Evolutionary conservation across 1,140 invertebrate genomes (phyloP), one percentile per base, ranked within the genome.

Genomic region (Pogonus chalceus): DNA sequence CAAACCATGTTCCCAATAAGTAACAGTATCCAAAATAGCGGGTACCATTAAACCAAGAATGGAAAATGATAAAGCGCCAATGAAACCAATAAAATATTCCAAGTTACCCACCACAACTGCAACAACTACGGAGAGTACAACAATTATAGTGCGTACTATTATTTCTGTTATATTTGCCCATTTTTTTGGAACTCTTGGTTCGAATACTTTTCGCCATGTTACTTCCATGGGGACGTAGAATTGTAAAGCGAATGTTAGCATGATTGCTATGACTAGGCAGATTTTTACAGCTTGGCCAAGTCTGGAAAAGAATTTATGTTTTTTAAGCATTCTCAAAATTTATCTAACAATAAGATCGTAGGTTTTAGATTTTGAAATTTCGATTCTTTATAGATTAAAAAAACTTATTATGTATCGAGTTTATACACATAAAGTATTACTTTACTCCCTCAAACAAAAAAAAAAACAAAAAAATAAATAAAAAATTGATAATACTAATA

Each of bases 161-260:
- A 84, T 82, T 67, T 94, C 87, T 1, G 78, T 74, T 0, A 82
- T 58, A 35, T 79, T 77, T 49, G 81, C n/a, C 52, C 74, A 79
- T 23, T 75, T 76, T 21, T 78, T 64, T 1, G 68, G 69, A 22
- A 74, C 63, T 26, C 69, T 69, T 23, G 72, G 67, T 49, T 67
- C 60, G 35, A 54, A 51, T 14, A 80, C 64, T 51, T 75, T 70
- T 35, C 74, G 70, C 72, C 79, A 84, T 0, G 85, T 77, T 46
- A 87, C 85, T 54, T 87, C 83, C 61, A 84, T 78, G 7, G 92
- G 89, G 0, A 97, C 90, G 66, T 88, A 93, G 61, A 91, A 88
- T 71, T 97, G 94, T 0, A 98, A 77, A 2, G 85, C 85, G 65
- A 90, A 96, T 0, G 89, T 88, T 51, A 95, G 82, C 51, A 91